Conservation (phyloP, 2,797 vertebrate genomes). For the Lagodon rhomboides region DNA sequence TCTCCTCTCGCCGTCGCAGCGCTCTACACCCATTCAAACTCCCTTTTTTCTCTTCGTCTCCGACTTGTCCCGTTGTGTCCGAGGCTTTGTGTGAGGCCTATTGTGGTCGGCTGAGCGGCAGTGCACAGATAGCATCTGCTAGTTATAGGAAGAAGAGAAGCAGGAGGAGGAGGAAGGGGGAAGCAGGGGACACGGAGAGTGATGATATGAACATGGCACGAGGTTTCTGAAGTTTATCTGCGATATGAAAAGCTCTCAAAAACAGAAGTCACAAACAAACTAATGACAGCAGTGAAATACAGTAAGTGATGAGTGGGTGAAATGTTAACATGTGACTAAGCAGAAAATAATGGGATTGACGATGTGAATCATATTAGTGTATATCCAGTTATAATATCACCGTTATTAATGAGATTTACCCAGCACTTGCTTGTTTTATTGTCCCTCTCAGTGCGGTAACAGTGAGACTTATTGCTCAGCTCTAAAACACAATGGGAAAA, state of each 20-base stretch:
- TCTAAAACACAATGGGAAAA: slow-evolving; percentile 46
- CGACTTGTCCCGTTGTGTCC: slow-evolving; percentile 66
- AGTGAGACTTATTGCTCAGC: slow-evolving; percentile 26
- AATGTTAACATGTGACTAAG: slow-evolving; percentile 32
- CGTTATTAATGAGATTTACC: slow-evolving; percentile 37
- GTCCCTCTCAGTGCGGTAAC: slow-evolving; percentile 27
- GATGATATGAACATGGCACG: slow-evolving; percentile 53
- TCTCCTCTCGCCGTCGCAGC: slow-evolving; percentile 52
- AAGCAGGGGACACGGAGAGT: slow-evolving; percentile 36
- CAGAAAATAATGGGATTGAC: slow-evolving; percentile 22
- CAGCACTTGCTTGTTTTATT: slow-evolving; percentile 30
- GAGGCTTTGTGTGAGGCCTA: slow-evolving; percentile 77
- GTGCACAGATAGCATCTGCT: slow-evolving; percentile 77
- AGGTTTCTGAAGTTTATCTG: slow-evolving; percentile 60
- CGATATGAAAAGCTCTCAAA: slow-evolving; percentile 45
- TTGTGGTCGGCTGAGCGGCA: slow-evolving; percentile 71
- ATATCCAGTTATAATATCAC: slow-evolving; percentile 19
- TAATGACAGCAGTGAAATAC: slow-evolving; percentile 15
- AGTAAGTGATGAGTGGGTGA: neutral
- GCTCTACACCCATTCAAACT: slow-evolving; percentile 64
- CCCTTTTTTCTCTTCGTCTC: slow-evolving; percentile 61
- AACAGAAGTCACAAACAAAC: slow-evolving; percentile 44
- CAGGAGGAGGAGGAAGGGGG: slow-evolving; percentile 26
- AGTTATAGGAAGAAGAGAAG: slow-evolving; percentile 58
- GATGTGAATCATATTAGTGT: slow-evolving; percentile 5